These are phyloP conservation scores for Brachionus koreanus DNA, from an alignment of 1,140 invertebrate species.

Conservation along the genomic window DNA sequence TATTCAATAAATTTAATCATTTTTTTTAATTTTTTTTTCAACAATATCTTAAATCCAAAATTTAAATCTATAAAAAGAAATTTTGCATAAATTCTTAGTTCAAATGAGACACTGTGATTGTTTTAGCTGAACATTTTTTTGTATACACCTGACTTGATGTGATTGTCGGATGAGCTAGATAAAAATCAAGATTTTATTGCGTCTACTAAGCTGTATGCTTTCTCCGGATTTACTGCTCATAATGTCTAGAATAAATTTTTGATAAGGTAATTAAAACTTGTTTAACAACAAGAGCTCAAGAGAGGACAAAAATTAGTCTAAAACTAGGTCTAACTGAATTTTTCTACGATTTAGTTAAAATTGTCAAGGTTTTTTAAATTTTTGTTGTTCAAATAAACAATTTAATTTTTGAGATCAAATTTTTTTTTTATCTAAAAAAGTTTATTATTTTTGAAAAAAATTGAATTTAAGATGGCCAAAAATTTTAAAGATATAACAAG, in stretches of 20 bases:
- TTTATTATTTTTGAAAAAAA: too few species aligned
- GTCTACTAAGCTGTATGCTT: background rate
- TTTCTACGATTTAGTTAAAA: background rate
- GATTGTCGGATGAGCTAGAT: background rate
- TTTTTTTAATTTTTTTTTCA: too few species aligned
- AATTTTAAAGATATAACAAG: too few species aligned
- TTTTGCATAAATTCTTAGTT: too few species aligned
- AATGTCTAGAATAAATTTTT: background rate
- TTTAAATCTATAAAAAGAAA: too few species aligned
- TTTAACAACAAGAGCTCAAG: background rate
- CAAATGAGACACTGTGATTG: background rate
- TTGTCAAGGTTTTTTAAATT: too few species aligned
- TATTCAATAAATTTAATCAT: too few species aligned
- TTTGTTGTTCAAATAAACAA: too few species aligned
- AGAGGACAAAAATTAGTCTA: background rate
- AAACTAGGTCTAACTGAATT: background rate
- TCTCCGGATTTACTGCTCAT: background rate
- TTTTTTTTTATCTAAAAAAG: too few species aligned
- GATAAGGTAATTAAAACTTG: background rate
- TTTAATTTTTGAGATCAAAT: too few species aligned
- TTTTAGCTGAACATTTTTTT: background rate
- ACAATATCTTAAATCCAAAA: too few species aligned
- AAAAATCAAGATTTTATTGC: background rate
- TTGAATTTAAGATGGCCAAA: too few species aligned
- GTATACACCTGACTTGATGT: background rate